A percentile compares a stretch with the other conserved stretches of the same genome.
Conservation (phyloP, 2,113 vertebrate species). For the Euleptes europaea region DNA sequence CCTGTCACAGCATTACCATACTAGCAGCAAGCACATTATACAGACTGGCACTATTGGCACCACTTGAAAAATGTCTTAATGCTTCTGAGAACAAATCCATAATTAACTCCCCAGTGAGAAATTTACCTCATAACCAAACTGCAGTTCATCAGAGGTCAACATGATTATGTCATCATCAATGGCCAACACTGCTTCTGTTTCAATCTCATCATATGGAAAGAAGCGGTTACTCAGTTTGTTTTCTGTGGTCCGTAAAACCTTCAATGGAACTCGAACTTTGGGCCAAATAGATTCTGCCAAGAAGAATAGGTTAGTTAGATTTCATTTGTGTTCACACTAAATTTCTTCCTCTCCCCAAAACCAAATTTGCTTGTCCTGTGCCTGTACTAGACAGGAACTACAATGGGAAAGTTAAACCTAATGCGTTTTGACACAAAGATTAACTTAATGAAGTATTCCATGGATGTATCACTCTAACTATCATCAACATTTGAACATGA, state of each 20-base stretch:
- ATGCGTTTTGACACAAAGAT: background rate
- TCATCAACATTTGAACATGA: background rate
- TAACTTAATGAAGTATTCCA: background rate
- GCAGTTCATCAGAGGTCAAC: constrained; percentile 96
- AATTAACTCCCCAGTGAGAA: background rate
- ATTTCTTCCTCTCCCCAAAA: background rate
- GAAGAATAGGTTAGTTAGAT: background rate
- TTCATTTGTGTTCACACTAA: background rate
- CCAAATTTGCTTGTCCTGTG: background rate
- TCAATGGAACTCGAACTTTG: constrained; percentile 93
- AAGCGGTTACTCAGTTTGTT: constrained; percentile 99
- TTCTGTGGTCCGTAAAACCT: constrained; percentile 93
- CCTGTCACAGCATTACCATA: background rate
- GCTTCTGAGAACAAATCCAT: background rate
- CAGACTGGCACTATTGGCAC: background rate
- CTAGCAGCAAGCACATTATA: background rate
- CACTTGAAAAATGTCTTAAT: background rate
- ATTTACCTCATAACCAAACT: constrained; percentile 96
- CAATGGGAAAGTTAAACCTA: background rate
- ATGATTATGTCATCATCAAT: constrained; percentile 99
- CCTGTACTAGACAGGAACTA: fast-evolving
- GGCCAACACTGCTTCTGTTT: constrained; percentile 94
- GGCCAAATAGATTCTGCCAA: constrained; percentile 91
- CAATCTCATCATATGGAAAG: constrained; percentile 96
- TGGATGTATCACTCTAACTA: background rate